Evolutionary conservation across 2,113 vertebrate genomes (phyloP).

Genomic region (Paraplagusia blochii): DNA sequence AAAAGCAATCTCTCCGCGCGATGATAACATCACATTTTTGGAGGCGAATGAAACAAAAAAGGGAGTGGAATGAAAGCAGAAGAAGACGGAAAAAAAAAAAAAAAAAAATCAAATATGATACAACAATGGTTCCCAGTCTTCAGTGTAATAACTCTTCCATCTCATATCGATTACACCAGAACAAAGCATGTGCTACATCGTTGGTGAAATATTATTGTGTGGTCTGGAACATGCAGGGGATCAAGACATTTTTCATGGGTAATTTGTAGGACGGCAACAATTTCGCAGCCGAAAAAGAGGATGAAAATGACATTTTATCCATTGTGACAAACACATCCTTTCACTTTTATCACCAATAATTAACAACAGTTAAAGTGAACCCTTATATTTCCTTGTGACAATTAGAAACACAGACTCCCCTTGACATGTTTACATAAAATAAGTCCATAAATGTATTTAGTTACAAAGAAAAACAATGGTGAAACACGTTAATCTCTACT

Average conservation of each 20-base stretch:
- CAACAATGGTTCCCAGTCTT: conserved; percentile 6
- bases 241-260: background rate
- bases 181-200: conserved; percentile 2
- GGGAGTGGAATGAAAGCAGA: conserved; percentile 13
- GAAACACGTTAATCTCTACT: too few species aligned
- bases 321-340: too few species aligned
- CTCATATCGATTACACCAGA: conserved; percentile 37
- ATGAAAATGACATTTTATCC: too few species aligned
- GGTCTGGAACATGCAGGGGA: background rate
- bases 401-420: too few species aligned
- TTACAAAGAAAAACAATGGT: too few species aligned
- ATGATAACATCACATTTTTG: conserved; percentile 53
- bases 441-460: too few species aligned
- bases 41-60: conserved; percentile 44
- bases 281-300: background rate
- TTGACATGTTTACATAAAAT: too few species aligned
- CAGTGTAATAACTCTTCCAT: conserved; percentile 28
- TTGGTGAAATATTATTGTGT: background rate
- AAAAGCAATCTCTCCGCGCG: conserved; percentile 61
- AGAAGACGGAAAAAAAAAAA: conserved; percentile 25
- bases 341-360: too few species aligned
- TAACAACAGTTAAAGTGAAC: too few species aligned
- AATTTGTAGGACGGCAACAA: background rate
- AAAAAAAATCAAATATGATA: conserved; percentile 50
- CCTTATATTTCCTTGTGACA: too few species aligned